Percentiles rank a stretch among this genome's conserved stretches.
Conservation (phyloP, 1,140 invertebrate species). For the Euura saliciscinereae region DNA sequence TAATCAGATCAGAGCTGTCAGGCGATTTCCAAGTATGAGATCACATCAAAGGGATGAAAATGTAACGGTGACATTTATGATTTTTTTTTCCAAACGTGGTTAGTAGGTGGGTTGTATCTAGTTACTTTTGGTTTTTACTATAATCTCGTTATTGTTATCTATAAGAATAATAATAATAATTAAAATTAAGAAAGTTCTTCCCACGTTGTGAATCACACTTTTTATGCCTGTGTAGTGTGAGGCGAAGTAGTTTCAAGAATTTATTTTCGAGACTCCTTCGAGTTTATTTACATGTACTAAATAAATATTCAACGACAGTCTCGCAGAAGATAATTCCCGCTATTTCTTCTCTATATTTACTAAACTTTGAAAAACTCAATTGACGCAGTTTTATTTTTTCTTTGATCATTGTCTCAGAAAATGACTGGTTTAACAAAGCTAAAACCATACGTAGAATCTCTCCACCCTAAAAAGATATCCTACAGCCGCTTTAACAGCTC, state of each 20-base stretch:
- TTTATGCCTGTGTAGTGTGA: too few species aligned
- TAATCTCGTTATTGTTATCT: neutral
- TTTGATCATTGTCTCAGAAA: neutral
- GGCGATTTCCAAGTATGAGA: neutral
- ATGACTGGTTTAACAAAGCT: neutral
- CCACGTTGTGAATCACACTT: neutral
- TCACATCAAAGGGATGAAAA: conserved; percentile 5
- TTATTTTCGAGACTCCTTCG: neutral
- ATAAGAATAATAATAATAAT: neutral
- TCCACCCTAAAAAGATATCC: neutral
- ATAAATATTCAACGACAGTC: neutral
- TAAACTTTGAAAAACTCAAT: neutral
- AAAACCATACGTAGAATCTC: neutral
- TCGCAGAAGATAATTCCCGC: neutral
- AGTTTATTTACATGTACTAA: conserved; percentile 3
- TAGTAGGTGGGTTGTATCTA: neutral
- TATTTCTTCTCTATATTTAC: neutral
- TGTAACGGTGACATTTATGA: neutral
- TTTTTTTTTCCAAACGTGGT: neutral
- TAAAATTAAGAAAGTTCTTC: neutral
- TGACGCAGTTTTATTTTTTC: neutral
- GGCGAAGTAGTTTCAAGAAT: neutral
- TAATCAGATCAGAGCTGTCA: neutral
- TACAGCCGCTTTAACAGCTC: neutral
- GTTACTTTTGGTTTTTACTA: neutral